These are phyloP conservation scores for Agrotis exclamationis DNA, from an alignment of 2,888 invertebrate species.

Conservation along the genomic window DNA sequence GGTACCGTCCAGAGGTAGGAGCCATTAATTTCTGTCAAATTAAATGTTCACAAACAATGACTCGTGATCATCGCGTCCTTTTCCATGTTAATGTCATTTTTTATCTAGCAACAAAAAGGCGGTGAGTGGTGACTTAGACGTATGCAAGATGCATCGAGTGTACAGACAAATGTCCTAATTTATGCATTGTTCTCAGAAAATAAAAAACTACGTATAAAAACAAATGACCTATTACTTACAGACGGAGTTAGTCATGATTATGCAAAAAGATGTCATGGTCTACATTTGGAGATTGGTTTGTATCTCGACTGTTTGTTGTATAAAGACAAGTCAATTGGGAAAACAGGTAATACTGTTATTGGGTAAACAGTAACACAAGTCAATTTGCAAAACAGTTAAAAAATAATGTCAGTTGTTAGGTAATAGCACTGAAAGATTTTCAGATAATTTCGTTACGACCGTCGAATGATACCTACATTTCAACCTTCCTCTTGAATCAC, in stretches of 20 bases:
- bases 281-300: slow-evolving; percentile 16
- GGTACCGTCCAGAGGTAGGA: slow-evolving; percentile 54
- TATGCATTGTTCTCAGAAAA: slow-evolving; percentile 53
- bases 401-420: too few species aligned
- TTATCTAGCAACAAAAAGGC: slow-evolving; percentile 71
- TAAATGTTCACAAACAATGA: slow-evolving; percentile 69
- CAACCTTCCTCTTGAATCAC: too few species aligned
- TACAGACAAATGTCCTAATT: slow-evolving; percentile 62
- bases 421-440: neutral
- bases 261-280: slow-evolving; percentile 31
- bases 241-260: slow-evolving; percentile 49
- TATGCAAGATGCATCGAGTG: slow-evolving; percentile 56
- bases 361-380: too few species aligned
- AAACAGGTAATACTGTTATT: too few species aligned
- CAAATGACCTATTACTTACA: slow-evolving; percentile 37
- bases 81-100: slow-evolving; percentile 79
- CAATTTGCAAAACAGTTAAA: too few species aligned
- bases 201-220: slow-evolving; percentile 34
- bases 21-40: slow-evolving; percentile 80
- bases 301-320: neutral
- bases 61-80: slow-evolving; percentile 77
- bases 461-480: too few species aligned
- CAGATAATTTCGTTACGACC: too few species aligned
- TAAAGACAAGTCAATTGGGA: neutral
- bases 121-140: slow-evolving; percentile 45